phyloP scores from a whole-genome alignment of 2,888 invertebrate genomes.

The Chaitophorus viminalis region DNA sequence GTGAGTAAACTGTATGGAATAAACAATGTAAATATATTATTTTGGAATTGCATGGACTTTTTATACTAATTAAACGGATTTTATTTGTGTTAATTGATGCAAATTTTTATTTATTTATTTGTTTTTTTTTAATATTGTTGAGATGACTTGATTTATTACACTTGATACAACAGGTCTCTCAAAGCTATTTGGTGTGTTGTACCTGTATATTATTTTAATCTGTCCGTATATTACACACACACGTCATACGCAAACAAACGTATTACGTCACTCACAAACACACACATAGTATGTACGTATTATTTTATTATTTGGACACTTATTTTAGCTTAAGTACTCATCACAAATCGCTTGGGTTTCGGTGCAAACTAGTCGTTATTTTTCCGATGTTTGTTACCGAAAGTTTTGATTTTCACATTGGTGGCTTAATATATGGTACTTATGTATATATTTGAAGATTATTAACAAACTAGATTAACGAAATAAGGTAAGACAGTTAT shows the following conservation, averaged over 20 bases:
- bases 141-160: conserved; percentile 5
- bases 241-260: too few relatives aligned
- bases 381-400: conserved; percentile 25
- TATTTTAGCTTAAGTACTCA: conserved; percentile 52
- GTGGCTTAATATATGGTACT: conserved; percentile 41
- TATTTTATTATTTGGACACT: conserved; percentile 3
- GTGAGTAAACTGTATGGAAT: conserved; percentile 46
- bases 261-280: conserved; percentile 2
- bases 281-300: conserved; percentile 7
- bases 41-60: conserved; percentile 53
- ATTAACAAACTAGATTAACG: conserved; percentile 51
- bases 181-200: conserved; percentile 33
- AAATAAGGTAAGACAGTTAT: conserved; percentile 52
- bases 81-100: conserved; percentile 56
- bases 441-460: conserved; percentile 48
- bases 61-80: conserved; percentile 57
- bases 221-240: not conserved
- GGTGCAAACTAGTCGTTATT: not conserved
- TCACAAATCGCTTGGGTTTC: conserved; percentile 55
- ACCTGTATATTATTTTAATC: conserved; percentile 17
- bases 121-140: not conserved
- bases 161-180: not conserved
- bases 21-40: conserved; percentile 49
- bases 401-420: conserved; percentile 38
- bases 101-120: conserved; percentile 47